phyloP scores from a whole-genome alignment of 1,140 invertebrate genomes.

The Ylistrum balloti region DNA sequence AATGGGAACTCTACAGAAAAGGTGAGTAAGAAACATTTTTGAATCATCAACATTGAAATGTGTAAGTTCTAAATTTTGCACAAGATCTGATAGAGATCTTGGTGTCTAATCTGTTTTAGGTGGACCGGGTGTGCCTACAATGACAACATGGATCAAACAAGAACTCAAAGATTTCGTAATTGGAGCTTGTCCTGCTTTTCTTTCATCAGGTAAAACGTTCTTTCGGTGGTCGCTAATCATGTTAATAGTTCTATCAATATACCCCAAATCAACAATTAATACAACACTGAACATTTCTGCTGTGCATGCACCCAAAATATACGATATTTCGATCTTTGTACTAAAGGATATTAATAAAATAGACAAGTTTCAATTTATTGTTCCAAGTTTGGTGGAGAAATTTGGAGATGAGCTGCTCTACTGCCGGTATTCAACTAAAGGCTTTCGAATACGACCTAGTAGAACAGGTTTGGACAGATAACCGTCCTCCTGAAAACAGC shows the following conservation, averaged over 20 bases:
- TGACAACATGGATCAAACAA: slow-evolving; percentile 5
- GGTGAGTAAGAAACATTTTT: background rate
- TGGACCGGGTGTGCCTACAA: background rate
- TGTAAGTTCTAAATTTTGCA: no score
- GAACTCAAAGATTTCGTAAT: background rate
- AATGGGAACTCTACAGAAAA: background rate
- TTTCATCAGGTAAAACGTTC: background rate
- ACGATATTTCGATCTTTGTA: no score
- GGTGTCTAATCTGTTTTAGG: background rate
- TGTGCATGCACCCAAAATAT: no score
- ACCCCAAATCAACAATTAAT: no score
- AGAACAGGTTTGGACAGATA: background rate
- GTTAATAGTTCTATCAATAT: no score
- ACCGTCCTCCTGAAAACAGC: background rate
- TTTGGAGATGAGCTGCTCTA: background rate
- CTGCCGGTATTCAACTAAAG: background rate
- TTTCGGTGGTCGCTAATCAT: no score
- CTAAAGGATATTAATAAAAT: no score
- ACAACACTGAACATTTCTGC: no score
- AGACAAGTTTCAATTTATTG: no score
- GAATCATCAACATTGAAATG: no score
- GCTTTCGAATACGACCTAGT: background rate
- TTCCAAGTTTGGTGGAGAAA: background rate
- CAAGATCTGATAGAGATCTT: no score
- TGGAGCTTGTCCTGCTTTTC: background rate